A percentile compares a stretch with the other conserved stretches of the same genome.
These are phyloP conservation scores for Gobiocypris rarus DNA, from an alignment of 2,113 vertebrate genomes.

Conservation along the genomic window DNA sequence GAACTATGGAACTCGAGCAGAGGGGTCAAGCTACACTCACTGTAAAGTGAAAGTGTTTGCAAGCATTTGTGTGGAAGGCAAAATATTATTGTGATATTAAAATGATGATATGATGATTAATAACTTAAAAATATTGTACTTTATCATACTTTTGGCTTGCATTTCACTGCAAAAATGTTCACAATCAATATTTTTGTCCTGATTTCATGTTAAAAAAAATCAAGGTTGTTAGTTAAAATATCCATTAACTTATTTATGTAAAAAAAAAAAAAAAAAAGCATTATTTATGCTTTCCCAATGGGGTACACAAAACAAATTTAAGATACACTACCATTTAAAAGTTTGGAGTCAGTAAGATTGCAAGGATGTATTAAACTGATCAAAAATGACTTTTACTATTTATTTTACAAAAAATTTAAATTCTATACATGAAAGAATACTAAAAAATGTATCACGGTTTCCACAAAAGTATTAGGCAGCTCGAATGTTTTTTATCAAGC, in stretches of 20 bases:
- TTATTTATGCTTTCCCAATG: neutral
- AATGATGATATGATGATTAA: neutral
- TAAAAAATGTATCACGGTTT: too few species aligned
- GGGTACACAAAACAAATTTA: too few species aligned
- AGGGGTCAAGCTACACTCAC: neutral
- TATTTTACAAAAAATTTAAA: too few species aligned
- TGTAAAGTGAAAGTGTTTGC: slow-evolving; percentile 3
- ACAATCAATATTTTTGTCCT: neutral
- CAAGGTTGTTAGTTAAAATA: neutral
- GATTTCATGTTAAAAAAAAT: neutral
- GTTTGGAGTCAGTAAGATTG: too few species aligned
- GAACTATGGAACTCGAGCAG: slow-evolving; percentile 6
- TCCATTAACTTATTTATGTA: neutral
- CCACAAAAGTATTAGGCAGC: too few species aligned
- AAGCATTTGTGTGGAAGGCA: neutral
- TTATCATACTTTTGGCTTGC: neutral
- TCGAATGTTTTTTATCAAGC: too few species aligned
- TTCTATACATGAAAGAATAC: too few species aligned
- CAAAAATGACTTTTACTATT: too few species aligned
- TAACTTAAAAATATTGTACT: neutral
- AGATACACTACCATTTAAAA: too few species aligned
- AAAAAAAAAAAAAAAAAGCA: too few species aligned
- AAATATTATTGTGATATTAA: neutral
- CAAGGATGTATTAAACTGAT: too few species aligned
- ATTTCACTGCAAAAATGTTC: neutral